These are phyloP conservation scores for Stichodactyla mertensii DNA, from an alignment of 64 coral and sea anemone species.

Conservation along the genomic window DNA sequence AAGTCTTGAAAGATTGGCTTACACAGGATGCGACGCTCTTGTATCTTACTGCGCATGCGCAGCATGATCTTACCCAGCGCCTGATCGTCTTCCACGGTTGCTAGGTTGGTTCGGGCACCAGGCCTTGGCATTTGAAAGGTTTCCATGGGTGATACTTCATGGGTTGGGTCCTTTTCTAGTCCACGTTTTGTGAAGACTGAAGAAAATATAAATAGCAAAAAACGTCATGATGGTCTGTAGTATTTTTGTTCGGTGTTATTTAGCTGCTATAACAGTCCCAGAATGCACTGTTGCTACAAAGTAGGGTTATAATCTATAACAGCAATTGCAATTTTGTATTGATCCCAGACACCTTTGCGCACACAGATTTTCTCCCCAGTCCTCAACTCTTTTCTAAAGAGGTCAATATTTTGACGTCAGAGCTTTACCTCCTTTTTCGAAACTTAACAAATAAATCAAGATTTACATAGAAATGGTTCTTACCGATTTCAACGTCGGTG, in stretches of 20 bases:
- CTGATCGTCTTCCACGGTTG: slow-evolving; percentile 30
- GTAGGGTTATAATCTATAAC: too few relatives aligned
- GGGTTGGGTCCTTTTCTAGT: slow-evolving; percentile 70
- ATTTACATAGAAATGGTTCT: neutral
- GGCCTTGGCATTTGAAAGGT: slow-evolving; percentile 81
- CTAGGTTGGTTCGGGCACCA: slow-evolving; percentile 60
- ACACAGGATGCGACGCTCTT: slow-evolving; percentile 70
- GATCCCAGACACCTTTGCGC: too few relatives aligned
- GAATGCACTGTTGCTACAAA: too few relatives aligned
- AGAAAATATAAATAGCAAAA: neutral
- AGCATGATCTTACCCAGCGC: slow-evolving; percentile 66
- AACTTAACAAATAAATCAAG: neutral
- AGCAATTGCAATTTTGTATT: too few relatives aligned
- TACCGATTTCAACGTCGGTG: slow-evolving; percentile 79
- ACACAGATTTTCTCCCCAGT: too few relatives aligned
- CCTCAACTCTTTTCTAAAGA: too few relatives aligned
- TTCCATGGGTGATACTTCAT: slow-evolving; percentile 73
- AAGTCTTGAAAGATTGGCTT: slow-evolving; percentile 98
- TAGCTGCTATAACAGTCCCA: too few relatives aligned
- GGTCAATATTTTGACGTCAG: too few relatives aligned
- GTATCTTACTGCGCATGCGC: slow-evolving; percentile 70
- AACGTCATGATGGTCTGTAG: too few relatives aligned
- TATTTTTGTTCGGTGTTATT: too few relatives aligned
- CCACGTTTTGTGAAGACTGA: slow-evolving; percentile 85
- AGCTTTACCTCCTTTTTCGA: neutral